Evolutionary conservation across 2,888 invertebrate species (phyloP), one percentile per base, ranked within the genome.

Genomic region (Pseudococcus jackbeardsleyi): DNA sequence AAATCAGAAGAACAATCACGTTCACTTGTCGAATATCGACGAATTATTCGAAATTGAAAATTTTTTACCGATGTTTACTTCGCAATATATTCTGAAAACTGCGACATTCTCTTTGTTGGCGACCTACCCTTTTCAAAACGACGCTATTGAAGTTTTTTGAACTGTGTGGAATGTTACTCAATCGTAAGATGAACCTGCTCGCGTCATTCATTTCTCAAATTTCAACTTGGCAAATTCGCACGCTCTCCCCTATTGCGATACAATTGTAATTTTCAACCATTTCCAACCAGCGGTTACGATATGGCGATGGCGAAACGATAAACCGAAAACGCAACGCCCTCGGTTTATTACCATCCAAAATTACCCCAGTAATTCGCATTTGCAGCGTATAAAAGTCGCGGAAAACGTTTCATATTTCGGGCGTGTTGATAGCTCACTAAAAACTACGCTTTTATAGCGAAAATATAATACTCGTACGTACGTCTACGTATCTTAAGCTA

Each of bases 41-140:
- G 59, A 59, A 19, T 59, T n/a, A 59, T 59, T 19, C 19, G 59
- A 59, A 59, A 59, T 59, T 59, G 19, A 59, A 59, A 59, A 59
- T 19, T 0, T 0, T 59, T 59, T 19, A 19, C 19, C 19, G 59
- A 59, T 19, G 59, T 59, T 59, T 59, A 59, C 19, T 59, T 6
- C 19, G 9, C 59, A 59, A 19, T 59, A n/a, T 19, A 59, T 59
- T 59, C 59, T 59, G 0, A 8, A n/a, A 5, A 59, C n/a, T 59
- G 59, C 2, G 59, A 59, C 19, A 59, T 4, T 59, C 19, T 11
- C 59, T 19, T 59, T 59, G 59, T n/a, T 59, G 59, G 5, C 9
- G 46, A 5, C 15, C 15, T 11, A 17, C 17, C 0, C 17, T 15
- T 15, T 1, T 15, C 1, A 50, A 15, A 17, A 5, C 17, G 50